Evolutionary conservation across 2,113 vertebrate species (phyloP).

Genomic region (Poecile atricapillus): DNA sequence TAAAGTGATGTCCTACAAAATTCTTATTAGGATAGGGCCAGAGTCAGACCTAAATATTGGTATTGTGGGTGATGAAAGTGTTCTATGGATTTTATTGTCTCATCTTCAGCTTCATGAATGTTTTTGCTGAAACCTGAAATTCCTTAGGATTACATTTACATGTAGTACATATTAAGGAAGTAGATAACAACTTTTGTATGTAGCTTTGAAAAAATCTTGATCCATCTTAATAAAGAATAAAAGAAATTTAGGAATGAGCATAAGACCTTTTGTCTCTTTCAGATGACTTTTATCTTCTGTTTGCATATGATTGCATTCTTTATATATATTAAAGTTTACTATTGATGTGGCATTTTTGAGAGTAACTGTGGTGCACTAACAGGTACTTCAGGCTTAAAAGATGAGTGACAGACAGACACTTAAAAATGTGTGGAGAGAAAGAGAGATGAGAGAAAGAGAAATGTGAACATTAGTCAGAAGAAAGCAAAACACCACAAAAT

Average conservation of each 20-base stretch:
- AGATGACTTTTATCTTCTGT: not conserved
- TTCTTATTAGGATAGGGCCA: not conserved
- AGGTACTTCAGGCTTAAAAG: not conserved
- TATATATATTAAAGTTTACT: not conserved
- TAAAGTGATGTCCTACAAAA: not conserved
- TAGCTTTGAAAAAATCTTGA: not conserved
- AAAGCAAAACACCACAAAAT: not conserved
- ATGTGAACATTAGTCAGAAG: not conserved
- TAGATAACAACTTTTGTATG: not conserved
- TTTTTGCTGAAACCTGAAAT: not conserved
- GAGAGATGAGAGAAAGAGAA: not conserved
- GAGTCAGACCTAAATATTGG: not conserved
- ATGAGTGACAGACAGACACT: not conserved
- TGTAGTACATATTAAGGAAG: not conserved
- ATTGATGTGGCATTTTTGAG: not conserved
- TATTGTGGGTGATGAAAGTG: not conserved
- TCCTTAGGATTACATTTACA: not conserved
- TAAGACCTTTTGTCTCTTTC: not conserved
- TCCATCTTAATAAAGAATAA: not conserved
- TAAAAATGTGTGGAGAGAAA: not conserved
- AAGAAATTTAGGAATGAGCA: not conserved
- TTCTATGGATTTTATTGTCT: not conserved
- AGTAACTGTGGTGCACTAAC: not conserved
- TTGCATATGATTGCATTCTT: not conserved
- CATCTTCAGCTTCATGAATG: not conserved